phyloP scores from a whole-genome alignment of 2,113 vertebrate genomes.

The Proteles cristata region DNA sequence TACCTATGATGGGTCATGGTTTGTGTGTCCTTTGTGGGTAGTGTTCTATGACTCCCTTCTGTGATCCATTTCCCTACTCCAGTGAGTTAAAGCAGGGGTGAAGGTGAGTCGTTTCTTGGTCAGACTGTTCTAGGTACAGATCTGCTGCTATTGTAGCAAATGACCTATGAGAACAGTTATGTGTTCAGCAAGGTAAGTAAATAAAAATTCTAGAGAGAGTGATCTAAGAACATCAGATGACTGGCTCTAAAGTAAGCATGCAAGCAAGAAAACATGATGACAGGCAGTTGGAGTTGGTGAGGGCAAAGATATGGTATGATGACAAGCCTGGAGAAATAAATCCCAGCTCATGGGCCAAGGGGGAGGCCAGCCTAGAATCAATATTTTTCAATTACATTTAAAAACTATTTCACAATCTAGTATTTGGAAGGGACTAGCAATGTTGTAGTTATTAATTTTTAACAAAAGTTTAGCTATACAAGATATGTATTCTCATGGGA shows the following conservation, averaged over 20 bases:
- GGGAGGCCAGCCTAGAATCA: background rate
- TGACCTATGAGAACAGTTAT: background rate
- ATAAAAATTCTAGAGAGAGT: background rate
- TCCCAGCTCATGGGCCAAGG: background rate
- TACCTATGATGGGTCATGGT: background rate
- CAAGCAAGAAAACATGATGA: background rate
- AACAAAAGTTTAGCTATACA: conserved; percentile 1
- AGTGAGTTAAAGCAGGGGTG: background rate
- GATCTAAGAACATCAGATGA: background rate
- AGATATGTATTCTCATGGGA: background rate
- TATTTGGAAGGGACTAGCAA: conserved; percentile 24
- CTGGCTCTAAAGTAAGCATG: background rate
- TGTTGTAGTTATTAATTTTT: conserved; percentile 41
- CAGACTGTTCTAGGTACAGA: background rate
- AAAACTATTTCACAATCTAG: background rate
- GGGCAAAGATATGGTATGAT: background rate
- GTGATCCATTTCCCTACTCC: background rate
- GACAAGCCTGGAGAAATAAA: background rate
- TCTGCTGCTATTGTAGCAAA: background rate
- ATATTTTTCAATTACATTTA: conserved; percentile 30
- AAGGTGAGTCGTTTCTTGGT: background rate
- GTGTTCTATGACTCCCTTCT: background rate
- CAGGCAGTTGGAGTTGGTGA: background rate
- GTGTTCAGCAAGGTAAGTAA: background rate
- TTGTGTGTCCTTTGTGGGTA: background rate